A percentile compares a stretch with the other conserved stretches of the same genome.
Evolutionary conservation across 2,797 vertebrate species (phyloP).

Genomic region (Momotus momota): DNA sequence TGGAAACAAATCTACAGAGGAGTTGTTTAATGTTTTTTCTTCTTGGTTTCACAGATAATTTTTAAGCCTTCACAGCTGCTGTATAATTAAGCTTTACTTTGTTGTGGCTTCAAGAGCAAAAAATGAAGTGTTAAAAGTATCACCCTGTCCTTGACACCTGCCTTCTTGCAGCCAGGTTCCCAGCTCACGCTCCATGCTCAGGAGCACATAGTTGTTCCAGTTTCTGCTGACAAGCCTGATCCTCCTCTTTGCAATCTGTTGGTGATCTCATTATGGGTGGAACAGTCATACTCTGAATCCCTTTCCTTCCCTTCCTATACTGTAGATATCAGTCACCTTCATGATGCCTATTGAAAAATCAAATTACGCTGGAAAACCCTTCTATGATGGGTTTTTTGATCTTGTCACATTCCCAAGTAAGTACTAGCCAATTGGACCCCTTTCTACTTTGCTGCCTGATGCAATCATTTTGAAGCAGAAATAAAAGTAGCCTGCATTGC

Average conservation of each 20-base stretch:
- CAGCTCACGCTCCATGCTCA: fast-evolving
- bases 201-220: neutral
- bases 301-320: neutral
- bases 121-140: neutral
- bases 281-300: neutral
- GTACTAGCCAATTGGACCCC: neutral
- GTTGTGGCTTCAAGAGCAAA: neutral
- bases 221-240: neutral
- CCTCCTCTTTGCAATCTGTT: neutral
- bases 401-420: fast-evolving
- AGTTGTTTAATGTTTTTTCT: neutral
- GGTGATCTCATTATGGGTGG: neutral
- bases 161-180: neutral
- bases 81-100: neutral
- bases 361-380: neutral
- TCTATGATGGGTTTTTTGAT: neutral
- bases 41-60: slow-evolving; percentile 1
- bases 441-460: neutral
- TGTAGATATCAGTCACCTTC: neutral
- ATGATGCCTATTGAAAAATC: neutral
- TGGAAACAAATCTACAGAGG: neutral
- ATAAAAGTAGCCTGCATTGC: neutral
- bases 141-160: neutral
- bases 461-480: neutral
- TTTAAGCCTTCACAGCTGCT: slow-evolving; percentile 6